Evolutionary conservation across 1,140 invertebrate species (phyloP), one percentile per base, ranked within the genome.

Genomic region (Dinothrombium tinctorium): DNA sequence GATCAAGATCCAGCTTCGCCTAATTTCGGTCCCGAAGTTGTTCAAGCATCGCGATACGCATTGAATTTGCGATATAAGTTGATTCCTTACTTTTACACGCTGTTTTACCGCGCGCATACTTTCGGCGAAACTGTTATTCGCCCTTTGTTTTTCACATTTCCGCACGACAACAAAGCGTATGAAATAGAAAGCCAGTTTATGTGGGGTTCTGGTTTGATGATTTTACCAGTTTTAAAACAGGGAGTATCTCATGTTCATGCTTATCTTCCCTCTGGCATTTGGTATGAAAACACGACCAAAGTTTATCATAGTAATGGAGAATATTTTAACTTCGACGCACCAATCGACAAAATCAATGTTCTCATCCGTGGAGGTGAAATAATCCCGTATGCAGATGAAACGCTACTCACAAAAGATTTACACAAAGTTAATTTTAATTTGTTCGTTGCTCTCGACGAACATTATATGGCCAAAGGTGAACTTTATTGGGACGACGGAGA

Each of bases 401-500:
- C 59, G 22, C 46, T 58, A 5, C 78, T 70, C 1, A 81, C 77
- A 1, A 69, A 66, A 0, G 59, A 59, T 12, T 53, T 71, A 42
- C 63, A 67, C 38, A 67, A 69, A 31, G 58, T 62, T 36, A 59
- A 62, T 32, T 57, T 74, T 42, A 63, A 68, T 41, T 54, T 82
- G 11, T 33, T 74, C 2, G 65, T 69, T 5, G 66, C 66, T 2
- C 56, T 71, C 1, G 63, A 71, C 54, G 41, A 56, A 1, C 47
- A 53, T n/a, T 54, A 53, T n/a, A 52, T 52, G 37, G 74, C 74
- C 2, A 45, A 25, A 22, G 76, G 76, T 29, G 59, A 70, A 50
- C 57, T 80, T 0, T 78, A 69, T 54, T 77, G 73, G 73, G 76
- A 81, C 54, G 74, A 78, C 50, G 76, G 75, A 2, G 72, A 76